Percentiles rank a stretch among this genome's conserved stretches.
phyloP scores from a whole-genome alignment of 2,888 invertebrate genomes.

The Hololepta plana region DNA sequence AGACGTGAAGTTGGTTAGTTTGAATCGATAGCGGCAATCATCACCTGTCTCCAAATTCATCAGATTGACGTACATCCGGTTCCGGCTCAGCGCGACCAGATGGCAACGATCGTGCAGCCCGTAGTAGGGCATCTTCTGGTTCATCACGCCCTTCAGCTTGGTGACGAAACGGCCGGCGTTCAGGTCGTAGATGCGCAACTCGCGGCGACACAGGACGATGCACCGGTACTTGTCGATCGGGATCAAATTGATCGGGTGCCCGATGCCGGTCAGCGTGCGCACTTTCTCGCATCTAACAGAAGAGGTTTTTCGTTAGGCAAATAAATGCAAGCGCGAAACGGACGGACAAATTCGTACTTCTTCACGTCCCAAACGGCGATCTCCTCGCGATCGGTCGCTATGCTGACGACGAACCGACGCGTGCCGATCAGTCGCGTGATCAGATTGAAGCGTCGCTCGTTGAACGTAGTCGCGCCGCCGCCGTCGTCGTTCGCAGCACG shows the following conservation, averaged over 20 bases:
- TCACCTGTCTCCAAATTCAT: conserved; percentile 65
- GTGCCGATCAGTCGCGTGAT: conserved; percentile 43
- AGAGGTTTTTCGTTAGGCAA: background rate
- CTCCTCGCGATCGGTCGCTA: conserved; percentile 56
- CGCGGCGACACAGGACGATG: conserved; percentile 64
- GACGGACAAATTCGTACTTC: conserved; percentile 30
- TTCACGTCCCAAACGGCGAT: conserved; percentile 68
- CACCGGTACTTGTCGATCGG: conserved; percentile 60
- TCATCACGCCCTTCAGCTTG: conserved; percentile 72
- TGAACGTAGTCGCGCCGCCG: conserved; percentile 8
- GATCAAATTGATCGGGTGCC: conserved; percentile 59
- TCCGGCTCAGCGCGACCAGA: conserved; percentile 65
- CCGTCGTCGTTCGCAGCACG: conserved; percentile 7
- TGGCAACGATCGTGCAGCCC: conserved; percentile 67
- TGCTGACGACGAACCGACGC: conserved; percentile 54
- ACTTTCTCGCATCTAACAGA: conserved; percentile 39
- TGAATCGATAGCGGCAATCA: no score
- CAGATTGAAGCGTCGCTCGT: conserved; percentile 35
- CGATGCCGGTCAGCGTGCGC: conserved; percentile 51
- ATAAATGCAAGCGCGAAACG: no score
- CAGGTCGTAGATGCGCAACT: conserved; percentile 62
- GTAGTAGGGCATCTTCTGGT: conserved; percentile 83
- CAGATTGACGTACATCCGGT: conserved; percentile 78
- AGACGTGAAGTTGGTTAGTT: no score
- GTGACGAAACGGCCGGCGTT: conserved; percentile 55